Base-by-base conservation (phyloP, 2,113 vertebrate genomes). In the Centropus unirufus region DNA sequence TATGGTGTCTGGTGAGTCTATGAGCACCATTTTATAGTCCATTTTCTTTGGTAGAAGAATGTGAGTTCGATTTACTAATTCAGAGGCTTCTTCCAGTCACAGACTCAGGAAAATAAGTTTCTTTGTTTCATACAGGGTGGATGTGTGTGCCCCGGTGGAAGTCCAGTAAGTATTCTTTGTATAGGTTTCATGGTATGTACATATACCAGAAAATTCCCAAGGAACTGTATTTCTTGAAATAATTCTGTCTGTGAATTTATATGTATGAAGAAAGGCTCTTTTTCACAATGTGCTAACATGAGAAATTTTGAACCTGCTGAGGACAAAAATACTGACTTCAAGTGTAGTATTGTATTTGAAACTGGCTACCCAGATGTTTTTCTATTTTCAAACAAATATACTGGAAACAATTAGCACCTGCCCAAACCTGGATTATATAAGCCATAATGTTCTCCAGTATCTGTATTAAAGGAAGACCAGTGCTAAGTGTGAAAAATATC, bases 121-220 rank as follows among this genome's bases (percentile, higher is more conserved):
- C 69, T 61, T 93, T 97, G 47, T 94, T 86, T 95, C 92, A 67
- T 72, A 40, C 92, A 97, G 96, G 94, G 92, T 89, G 96, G 96
- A 91, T 97, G 96, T 75, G 86, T 95, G 80, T 96, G 96, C 70
- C 96, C 96, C 3, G 80, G 92, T 93, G 96, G 95, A 90, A 70
- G 52, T 52, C 6, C 92, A 52, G 96, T 97, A 89, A 96, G 96
- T 96, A 89, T 52, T 83, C 49, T 34, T 89, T 85, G 32, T 88
- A 12, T 70, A 58, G 55, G 83, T 94, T 67, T 67, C 39, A 27
- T 63, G 63, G 55, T 24, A 39, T 40, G 32, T 55, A 55, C 5
- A 23, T 15, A 54, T 16, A 63, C 14, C 67, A 20, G 19, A 74
- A 81, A 82, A 73, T 54, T 83, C 34, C 55, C 51, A 74, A 83